Evolutionary conservation across 23 tunicate species (phyloP).

Genomic region (Ciona savignyi): DNA sequence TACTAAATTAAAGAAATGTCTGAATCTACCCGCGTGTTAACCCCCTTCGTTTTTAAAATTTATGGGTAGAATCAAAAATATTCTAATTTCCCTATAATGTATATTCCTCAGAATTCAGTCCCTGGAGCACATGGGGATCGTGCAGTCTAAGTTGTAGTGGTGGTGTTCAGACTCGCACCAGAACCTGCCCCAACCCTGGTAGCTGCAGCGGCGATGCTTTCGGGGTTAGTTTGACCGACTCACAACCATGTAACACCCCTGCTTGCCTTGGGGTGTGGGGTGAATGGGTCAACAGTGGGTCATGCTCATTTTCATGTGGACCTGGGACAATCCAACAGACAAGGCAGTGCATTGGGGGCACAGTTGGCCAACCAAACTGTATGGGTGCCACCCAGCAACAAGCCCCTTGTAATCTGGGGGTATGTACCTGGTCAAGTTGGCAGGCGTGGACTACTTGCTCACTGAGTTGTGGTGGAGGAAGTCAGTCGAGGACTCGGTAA

Average conservation of each 20-base stretch:
- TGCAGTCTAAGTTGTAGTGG: constrained; percentile 1
- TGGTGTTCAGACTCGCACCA: background rate
- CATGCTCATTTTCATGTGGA: background rate
- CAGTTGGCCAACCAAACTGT: background rate
- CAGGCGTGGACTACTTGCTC: background rate
- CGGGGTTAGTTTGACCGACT: background rate
- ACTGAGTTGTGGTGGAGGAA: background rate
- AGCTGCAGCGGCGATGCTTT: background rate
- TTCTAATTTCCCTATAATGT: background rate
- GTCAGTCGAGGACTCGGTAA: background rate
- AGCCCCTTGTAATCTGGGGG: background rate
- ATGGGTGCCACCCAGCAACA: background rate
- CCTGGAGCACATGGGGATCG: background rate
- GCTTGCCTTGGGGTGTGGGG: constrained; percentile 4
- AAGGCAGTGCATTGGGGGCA: background rate
- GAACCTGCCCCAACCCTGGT: background rate
- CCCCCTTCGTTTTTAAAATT: too few relatives aligned
- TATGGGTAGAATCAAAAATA: too few relatives aligned
- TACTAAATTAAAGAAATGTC: too few relatives aligned
- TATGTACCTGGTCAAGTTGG: background rate
- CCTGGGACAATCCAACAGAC: background rate
- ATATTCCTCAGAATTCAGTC: background rate
- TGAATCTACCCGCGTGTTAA: too few relatives aligned
- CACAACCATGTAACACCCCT: background rate
- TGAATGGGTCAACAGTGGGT: background rate